These are phyloP conservation scores for fruit fly (Drosophila melanogaster) DNA, from an alignment of 1,140 invertebrate species.

Conservation along the genomic window Release_6_plus_ISO1_MT NT_033779.5:393501-394000, in stretches of 20 bases:
- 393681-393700: conserved; percentile 30
- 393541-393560: too few relatives aligned
- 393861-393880: conserved; percentile 76
- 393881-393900: conserved; percentile 65
- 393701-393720: conserved; percentile 9
- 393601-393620: too few relatives aligned
- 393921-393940: conserved; percentile 83
- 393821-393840: conserved; percentile 35
- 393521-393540: too few relatives aligned
- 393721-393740: conserved; percentile 71
- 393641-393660: too few relatives aligned
- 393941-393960: conserved; percentile 80
- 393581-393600: too few relatives aligned
- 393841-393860: conserved; percentile 74
- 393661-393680: not conserved
- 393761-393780: conserved; percentile 68
- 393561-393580: too few relatives aligned
- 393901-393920: conserved; percentile 79
- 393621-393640: too few relatives aligned
- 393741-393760: conserved; percentile 52
- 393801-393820: not conserved
- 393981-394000: conserved; percentile 40
- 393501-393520: too few relatives aligned
- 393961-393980: conserved; percentile 52
- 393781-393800: conserved; percentile 62